These are phyloP conservation scores for Epinephelus cyanopodus DNA, from an alignment of 2,113 vertebrate genomes.

Conservation along the genomic window DNA sequence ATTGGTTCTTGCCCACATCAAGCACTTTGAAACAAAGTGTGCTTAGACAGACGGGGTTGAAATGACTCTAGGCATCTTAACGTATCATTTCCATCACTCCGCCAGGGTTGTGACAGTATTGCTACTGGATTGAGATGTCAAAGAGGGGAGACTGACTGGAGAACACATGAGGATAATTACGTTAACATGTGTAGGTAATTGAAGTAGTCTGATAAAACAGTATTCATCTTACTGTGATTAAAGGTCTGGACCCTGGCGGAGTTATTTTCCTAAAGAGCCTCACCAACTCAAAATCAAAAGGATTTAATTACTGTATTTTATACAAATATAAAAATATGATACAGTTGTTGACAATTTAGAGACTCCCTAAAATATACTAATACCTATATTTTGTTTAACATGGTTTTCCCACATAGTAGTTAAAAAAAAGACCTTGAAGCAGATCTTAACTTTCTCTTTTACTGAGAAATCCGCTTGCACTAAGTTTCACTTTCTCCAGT, in stretches of 20 bases:
- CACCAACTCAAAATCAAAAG: not conserved
- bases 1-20: conserved; percentile 55
- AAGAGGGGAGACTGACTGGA: conserved; percentile 27
- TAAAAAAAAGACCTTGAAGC: no score
- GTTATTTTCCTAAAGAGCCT: conserved; percentile 38
- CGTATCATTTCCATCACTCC: conserved; percentile 36
- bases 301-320: conserved; percentile 41
- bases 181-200: conserved; percentile 55
- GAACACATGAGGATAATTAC: conserved; percentile 65
- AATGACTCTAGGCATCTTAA: conserved; percentile 35
- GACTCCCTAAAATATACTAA: not conserved
- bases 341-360: conserved; percentile 20
- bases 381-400: no score
- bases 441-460: no score
- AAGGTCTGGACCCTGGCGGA: conserved; percentile 15
- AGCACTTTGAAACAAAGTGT: conserved; percentile 31
- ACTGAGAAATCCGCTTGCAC: no score
- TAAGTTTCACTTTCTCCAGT: no score
- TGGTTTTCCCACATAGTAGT: no score
- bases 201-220: conserved; percentile 55
- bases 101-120: conserved; percentile 39
- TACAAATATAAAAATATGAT: conserved; percentile 24
- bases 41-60: conserved; percentile 43
- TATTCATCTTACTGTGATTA: conserved; percentile 60
- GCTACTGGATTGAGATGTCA: conserved; percentile 54